Evolutionary conservation across 2,888 invertebrate genomes (phyloP), one percentile per base, ranked within the genome.

Genomic region (Spialia ferax): DNA sequence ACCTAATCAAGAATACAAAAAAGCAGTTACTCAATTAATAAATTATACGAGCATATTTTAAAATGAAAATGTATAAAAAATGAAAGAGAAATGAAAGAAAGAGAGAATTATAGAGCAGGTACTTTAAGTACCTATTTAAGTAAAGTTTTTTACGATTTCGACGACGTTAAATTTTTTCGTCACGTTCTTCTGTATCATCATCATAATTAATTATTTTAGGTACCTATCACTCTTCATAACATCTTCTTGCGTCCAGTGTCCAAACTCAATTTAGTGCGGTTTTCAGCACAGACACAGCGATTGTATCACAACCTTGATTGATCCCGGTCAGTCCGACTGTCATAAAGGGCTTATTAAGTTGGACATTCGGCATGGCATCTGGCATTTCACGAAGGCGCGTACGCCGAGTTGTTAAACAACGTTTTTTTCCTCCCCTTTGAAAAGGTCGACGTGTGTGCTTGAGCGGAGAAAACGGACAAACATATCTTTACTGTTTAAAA

Each of bases 281-380:
- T 22, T 64, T 65, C 42, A 22, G 48, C 45, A 45, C 56, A 52
- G 52, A 50, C 35, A 54, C 50, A 26, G 52, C 57, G 18, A 48
- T 59, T 52, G 52, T 65, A 18, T 42, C 52, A n/a, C n/a, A n/a
- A 20, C 52, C 59, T 38, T 29, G 65, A 65, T 52, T 59, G 59
- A 65, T 65, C 65, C 70, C 75, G 78, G 75, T 77, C 70, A 73
- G 80, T 76, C 77, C 76, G 79, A 77, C 77, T 73, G 64, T 70
- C 77, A 79, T 77, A 75, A 70, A 74, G 71, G 71, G 75, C 73
- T 79, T 67, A 67, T 67, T 67, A 60, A 54, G 45, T 67, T 20
- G 45, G 45, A 59, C 65, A 65, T 65, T 55, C 59, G 18, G 42
- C 54, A 23, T 67, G 59, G 60, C 59, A 35, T 45, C 48, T 67